These are phyloP conservation scores for Chloropsis cyanopogon DNA, from an alignment of 2,113 vertebrate species.

Conservation along the genomic window DNA sequence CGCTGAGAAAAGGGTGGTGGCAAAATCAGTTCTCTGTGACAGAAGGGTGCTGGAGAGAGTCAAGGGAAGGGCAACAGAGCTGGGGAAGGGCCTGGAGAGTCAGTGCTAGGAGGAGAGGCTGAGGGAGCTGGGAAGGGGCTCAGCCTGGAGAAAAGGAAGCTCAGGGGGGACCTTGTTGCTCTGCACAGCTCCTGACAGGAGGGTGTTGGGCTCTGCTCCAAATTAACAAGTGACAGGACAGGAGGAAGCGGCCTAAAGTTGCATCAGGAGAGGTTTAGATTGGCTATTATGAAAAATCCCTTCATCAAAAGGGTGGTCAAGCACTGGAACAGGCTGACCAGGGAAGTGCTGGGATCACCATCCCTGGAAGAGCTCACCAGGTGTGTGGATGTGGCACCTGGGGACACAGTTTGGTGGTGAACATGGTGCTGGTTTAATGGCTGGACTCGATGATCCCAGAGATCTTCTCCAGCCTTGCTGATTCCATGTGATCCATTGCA, in stretches of 20 bases:
- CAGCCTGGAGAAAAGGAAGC: neutral
- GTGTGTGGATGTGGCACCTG: neutral
- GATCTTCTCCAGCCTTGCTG: neutral
- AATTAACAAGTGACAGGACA: rapidly evolving
- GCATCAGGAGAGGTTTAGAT: neutral
- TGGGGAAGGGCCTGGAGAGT: neutral
- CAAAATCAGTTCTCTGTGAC: neutral
- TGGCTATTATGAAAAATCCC: neutral
- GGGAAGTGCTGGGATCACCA: neutral
- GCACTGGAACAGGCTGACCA: neutral
- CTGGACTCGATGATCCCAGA: rapidly evolving
- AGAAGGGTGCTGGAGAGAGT: neutral
- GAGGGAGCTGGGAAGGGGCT: neutral
- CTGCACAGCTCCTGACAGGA: neutral
- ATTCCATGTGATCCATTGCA: neutral
- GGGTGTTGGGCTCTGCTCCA: neutral
- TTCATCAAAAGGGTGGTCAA: neutral
- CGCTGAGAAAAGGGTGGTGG: neutral
- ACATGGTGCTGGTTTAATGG: neutral
- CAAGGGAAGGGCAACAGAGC: neutral
- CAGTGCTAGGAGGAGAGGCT: neutral
- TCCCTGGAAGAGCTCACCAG: too few species aligned
- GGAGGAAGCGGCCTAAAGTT: neutral
- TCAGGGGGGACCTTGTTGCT: neutral
- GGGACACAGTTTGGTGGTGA: neutral